Conservation (phyloP, 2,113 vertebrate species). For the Aplodontia rufa region DNA sequence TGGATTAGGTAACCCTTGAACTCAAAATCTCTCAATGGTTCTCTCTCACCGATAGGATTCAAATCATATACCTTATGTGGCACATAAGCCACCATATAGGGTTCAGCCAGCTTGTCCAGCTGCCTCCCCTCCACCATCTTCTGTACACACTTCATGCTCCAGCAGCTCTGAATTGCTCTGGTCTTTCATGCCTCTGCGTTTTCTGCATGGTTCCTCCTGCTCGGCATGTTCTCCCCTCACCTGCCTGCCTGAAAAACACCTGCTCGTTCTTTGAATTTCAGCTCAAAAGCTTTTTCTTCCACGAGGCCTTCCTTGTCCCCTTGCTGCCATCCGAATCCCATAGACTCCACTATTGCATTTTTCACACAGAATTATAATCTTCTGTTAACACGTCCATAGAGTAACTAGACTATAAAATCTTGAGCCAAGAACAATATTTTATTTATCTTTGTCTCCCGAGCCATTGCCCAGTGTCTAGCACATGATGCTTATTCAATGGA, state of each 20-base stretch:
- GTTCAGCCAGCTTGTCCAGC: not conserved
- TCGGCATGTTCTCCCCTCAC: not conserved
- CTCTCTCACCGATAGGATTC: not conserved
- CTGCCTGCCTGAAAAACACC: conserved; percentile 21
- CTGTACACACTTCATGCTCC: not conserved
- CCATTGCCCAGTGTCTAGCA: conserved; percentile 36
- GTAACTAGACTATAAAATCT: conserved; percentile 58
- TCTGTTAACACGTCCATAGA: conserved; percentile 31
- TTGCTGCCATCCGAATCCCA: conserved; percentile 28
- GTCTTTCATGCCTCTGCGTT: not conserved
- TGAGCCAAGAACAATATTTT: conserved; percentile 62
- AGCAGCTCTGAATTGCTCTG: not conserved
- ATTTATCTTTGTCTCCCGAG: conserved; percentile 56
- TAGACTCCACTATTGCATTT: not conserved
- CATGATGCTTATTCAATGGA: conserved; percentile 30
- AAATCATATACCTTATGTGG: not conserved
- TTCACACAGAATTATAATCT: conserved; percentile 46
- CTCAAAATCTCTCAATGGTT: not conserved
- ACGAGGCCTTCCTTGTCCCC: not conserved
- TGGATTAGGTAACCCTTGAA: not conserved
- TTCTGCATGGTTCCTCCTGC: conserved; percentile 19
- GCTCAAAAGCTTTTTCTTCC: conserved; percentile 23
- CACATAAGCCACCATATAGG: not conserved
- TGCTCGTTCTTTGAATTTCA: conserved; percentile 52
- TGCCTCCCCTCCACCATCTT: not conserved